Base-by-base conservation (phyloP, 2,113 vertebrate species). In the Mastomys coucha region DNA sequence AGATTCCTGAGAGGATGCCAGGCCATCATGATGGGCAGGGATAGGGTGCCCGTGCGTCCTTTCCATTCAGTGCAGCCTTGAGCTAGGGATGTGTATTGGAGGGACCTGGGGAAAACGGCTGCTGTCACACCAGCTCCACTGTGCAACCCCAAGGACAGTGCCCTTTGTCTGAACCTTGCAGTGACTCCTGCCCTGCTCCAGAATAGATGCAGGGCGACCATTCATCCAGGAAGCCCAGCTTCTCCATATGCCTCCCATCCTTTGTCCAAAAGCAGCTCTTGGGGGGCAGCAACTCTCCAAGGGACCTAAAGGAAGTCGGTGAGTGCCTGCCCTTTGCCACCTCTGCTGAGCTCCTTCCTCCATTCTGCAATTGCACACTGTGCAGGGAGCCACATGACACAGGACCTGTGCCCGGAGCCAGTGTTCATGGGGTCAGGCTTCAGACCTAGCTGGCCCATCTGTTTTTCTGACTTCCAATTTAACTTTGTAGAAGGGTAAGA, bases 131-230 rank as follows among this genome's bases (percentile, higher is more conserved):
- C 72, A 22, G 6, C 75, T 45, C 31, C 33, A 9, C 51, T 0
- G 9, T 1, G 0, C 1, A 36, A 33, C 24, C 2, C 33, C n/a
- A 49, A 5, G 53, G 45, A 3, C 65, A 12, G 26, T 3, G 28
- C 11, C 22, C 65, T 28, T 28, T 28, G 7, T 31, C 51, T 53
- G 42, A 42, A 28, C 53, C 53, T 36, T 20, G 1, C 11, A 26
- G 70, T 3, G 4, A 31, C 10, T 8, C 53, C 56, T 69, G 45
- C 56, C 63, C 39, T 60, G 58, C 28, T 51, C 4, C 1, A 16
- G 33, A 53, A 0, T 1, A 26, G 16, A 49, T 42, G 1, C 24
- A 16, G 85, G 19, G 16, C 1, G 1, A 1, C 33, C 19, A 0
- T 42, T 24, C 63, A 6, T 51, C 11, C 53, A 10, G 89, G 45